Conservation (phyloP, 2,113 vertebrate species). For the Brachypodius melanocephalos region DNA sequence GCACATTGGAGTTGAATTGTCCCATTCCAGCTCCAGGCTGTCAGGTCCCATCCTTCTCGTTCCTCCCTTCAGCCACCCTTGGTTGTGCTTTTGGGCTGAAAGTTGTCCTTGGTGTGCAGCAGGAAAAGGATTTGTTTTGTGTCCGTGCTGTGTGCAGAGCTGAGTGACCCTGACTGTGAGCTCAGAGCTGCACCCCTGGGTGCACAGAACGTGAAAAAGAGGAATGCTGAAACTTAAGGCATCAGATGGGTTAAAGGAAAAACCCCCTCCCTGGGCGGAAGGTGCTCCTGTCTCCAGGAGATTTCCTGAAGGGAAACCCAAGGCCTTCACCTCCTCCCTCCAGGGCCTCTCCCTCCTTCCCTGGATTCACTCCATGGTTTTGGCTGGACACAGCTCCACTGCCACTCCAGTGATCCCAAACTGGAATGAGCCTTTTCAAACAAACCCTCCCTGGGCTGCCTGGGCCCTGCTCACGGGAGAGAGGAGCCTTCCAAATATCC, state of each 20-base stretch:
- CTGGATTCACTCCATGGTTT: not conserved
- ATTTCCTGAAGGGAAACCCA: not conserved
- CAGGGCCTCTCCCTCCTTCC: not conserved
- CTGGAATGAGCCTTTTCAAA: fast-evolving
- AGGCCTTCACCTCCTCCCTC: not conserved
- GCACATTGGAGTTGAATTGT: no score
- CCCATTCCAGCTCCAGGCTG: no score
- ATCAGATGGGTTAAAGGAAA: not conserved
- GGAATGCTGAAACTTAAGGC: no score
- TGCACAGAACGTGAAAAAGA: no score
- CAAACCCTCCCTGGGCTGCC: fast-evolving
- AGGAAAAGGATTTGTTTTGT: no score
- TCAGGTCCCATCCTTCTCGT: no score
- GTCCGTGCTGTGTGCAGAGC: no score
- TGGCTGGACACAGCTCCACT: not conserved
- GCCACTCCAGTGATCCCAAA: not conserved
- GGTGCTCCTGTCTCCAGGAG: not conserved
- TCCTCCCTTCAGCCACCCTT: no score
- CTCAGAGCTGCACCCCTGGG: no score
- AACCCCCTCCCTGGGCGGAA: not conserved
- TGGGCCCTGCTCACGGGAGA: not conserved
- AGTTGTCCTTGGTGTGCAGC: no score
- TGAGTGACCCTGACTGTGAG: no score
- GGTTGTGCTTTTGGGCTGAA: no score
- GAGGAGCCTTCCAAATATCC: not conserved